Base-by-base conservation (phyloP, 64 coral and sea anemone species). In the Montipora cactus region DNA sequence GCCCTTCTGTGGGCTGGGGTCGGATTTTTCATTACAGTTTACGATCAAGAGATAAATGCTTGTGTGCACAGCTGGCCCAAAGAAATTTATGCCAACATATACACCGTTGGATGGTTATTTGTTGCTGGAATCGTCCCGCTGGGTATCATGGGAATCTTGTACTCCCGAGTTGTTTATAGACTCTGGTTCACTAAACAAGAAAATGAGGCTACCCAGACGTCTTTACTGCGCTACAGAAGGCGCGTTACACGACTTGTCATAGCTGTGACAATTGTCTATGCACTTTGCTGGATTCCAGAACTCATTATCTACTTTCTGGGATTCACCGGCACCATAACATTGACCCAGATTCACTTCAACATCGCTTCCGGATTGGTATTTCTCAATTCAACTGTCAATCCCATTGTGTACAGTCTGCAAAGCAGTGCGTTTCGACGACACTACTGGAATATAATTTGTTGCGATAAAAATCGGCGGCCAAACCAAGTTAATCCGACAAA, bases 271-370 rank as follows among this genome's bases (percentile, higher is more conserved):
- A 19, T 78, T 78, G 76, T 78, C 2, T 78, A 78, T 49, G 76
- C 76, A 78, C 46, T 78, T 19, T 78, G 76, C 13, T 78, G 76
- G 76, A 78, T 78, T 78, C 76, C 76, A 49, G 76, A 78, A 49
- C 44, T 78, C 7, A 78, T 16, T 18, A 78, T 78, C 14, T 78
- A 78, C 14, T 78, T 78, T 78, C 18, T 78, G 76, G 76, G 76
- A 18, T 78, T 78, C 18, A 78, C 76, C 8, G 76, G 76, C 16
- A 19, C 47, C 13, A 78, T 78, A 18, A 18, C 5, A 2, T 50
- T 78, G 15, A 49, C 12, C 7, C 76, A 49, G 76, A 50, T 78
- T 50, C 76, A 78, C 16, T 78, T 78, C 16, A 78, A 47, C 8
- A 78, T 78, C 18, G 76, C 76, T 8, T 78, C 76, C 13, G 76